Base-by-base conservation (phyloP, 1,140 invertebrate species). In the Apis cerana region DNA sequence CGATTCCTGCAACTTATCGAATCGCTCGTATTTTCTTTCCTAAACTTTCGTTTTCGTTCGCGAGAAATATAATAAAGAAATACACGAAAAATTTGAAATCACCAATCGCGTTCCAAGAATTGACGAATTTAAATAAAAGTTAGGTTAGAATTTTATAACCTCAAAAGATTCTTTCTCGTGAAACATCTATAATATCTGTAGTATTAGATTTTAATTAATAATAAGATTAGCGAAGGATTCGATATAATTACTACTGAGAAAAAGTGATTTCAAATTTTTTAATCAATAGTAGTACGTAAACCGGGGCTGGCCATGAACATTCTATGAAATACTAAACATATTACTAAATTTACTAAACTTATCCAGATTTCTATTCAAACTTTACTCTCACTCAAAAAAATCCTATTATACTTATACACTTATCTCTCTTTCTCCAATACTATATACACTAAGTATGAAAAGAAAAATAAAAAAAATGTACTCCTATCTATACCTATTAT, bases 241-340 rank as follows among this genome's bases (percentile, higher is more conserved):
- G 33, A 43, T 43, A 43, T 43, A 43, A 43, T 43, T 43, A 43
- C 33, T 43, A 43, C 7, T 7, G 33, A 43, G 3, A 43, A 43
- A 43, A 43, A 43, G 33, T 43, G 33, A 43, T 43, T 43, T 43
- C 33, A 43, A 43, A 43, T 43, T 43, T 43, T 43, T 43, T 43
- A 43, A 43, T 43, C 33, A 43, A 7, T 43, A 43, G 33, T 7
- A 33, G 33, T 19, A 8, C 17, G 15, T 8, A 0, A 15, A 62
- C 17, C 1, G 72, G 86, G 85, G 86, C 82, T 87, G 85, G 82
- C 69, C 69, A 67, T 23, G 76, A 52, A 50, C 43, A n/a, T 75
- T 48, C 50, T 80, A 61, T 77, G 0, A 27, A 80, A 81, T 85
- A 86, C 23, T 61, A 59, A 67, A 27, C 52, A 10, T 59, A 56